Percentiles rank a stretch among this genome's conserved stretches.
These are phyloP conservation scores for Drosophila seguyi DNA, from an alignment of 1,140 invertebrate species.

Conservation along the genomic window DNA sequence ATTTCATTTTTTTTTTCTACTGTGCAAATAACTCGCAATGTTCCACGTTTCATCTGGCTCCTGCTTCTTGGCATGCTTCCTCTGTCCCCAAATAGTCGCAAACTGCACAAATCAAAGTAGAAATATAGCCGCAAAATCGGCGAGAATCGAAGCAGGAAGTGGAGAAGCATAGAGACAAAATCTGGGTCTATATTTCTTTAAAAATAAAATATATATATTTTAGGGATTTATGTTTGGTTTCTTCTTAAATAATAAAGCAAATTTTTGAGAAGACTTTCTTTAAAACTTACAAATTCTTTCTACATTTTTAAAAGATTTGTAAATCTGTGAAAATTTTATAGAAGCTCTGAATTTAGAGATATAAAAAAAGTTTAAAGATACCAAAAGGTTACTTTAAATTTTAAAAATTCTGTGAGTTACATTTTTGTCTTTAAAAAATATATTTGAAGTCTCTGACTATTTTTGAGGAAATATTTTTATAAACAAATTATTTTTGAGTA, in stretches of 20 bases:
- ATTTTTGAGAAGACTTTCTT: neutral
- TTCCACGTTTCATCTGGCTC: slow-evolving; percentile 48
- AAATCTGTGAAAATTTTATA: no score
- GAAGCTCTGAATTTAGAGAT: neutral
- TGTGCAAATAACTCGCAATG: slow-evolving; percentile 72
- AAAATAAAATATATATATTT: neutral
- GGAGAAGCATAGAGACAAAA: slow-evolving; percentile 5
- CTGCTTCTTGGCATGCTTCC: no score
- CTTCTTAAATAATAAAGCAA: no score
- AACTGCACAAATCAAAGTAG: slow-evolving; percentile 51
- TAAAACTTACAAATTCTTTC: neutral
- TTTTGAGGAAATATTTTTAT: neutral
- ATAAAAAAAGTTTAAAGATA: no score
- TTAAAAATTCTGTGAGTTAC: neutral
- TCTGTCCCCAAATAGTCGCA: slow-evolving; percentile 36
- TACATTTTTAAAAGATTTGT: no score
- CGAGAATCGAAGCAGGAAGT: slow-evolving; percentile 13
- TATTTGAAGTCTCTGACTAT: neutral
- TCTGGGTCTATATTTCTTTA: neutral
- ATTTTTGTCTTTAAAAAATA: neutral
- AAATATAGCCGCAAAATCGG: slow-evolving; percentile 30
- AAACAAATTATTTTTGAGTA: neutral
- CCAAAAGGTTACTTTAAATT: no score
- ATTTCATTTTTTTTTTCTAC: slow-evolving; percentile 32
- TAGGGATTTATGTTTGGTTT: neutral